phyloP scores from a whole-genome alignment of 2,888 invertebrate genomes.

The Phrixothrix hirtus region DNA sequence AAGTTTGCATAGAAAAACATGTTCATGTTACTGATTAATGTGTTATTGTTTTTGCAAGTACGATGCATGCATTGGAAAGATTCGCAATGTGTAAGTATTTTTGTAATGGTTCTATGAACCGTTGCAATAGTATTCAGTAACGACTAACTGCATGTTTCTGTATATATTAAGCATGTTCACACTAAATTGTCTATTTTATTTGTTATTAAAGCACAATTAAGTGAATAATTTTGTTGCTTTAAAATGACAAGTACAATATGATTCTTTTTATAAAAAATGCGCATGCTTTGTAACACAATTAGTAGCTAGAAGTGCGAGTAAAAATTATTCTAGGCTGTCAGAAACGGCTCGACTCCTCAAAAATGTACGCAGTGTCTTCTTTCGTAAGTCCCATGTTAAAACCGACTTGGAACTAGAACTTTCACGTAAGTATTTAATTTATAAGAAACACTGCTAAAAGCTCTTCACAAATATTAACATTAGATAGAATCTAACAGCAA shows the following conservation, averaged over 20 bases:
- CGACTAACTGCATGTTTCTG: constrained; percentile 6
- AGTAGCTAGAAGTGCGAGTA: constrained; percentile 37
- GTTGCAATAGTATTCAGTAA: too few relatives aligned
- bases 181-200: background rate
- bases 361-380: constrained; percentile 92
- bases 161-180: constrained; percentile 4
- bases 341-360: constrained; percentile 96
- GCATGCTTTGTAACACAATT: constrained; percentile 17
- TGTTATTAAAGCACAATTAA: too few relatives aligned
- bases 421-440: constrained; percentile 77
- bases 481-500: background rate
- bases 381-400: constrained; percentile 75
- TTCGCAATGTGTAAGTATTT: constrained; percentile 87
- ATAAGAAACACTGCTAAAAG: constrained; percentile 13
- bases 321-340: constrained; percentile 78
- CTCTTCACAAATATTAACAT: constrained; percentile 5
- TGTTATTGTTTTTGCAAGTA: constrained; percentile 62
- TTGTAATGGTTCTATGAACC: too few relatives aligned
- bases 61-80: constrained; percentile 88
- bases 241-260: too few relatives aligned
- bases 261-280: too few relatives aligned
- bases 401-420: constrained; percentile 87
- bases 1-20: constrained; percentile 8
- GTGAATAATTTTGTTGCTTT: too few relatives aligned
- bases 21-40: constrained; percentile 42